Evolutionary conservation across 2,113 vertebrate species (phyloP).

Genomic region (Antechinus flavipes): DNA sequence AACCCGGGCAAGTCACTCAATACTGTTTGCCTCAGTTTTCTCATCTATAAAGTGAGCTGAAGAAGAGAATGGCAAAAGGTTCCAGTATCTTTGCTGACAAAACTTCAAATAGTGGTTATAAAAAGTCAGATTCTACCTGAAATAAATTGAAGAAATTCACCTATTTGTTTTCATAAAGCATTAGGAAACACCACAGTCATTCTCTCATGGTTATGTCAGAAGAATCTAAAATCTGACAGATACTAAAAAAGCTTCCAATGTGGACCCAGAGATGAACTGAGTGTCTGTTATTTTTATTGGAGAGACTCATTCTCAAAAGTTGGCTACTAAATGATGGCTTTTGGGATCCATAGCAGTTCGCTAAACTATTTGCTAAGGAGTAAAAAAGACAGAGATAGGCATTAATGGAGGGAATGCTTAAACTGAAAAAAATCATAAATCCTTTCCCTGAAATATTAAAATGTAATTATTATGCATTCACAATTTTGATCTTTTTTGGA

Average conservation of each 20-base stretch:
- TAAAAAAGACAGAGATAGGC: neutral
- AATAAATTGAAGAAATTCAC: neutral
- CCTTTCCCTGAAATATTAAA: neutral
- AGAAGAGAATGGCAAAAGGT: neutral
- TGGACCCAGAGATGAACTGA: neutral
- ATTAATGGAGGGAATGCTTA: neutral
- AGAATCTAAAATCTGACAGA: neutral
- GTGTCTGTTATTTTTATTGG: neutral
- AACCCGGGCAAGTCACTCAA: neutral
- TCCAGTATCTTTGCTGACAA: neutral
- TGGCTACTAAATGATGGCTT: neutral
- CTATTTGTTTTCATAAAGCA: neutral
- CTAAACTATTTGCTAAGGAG: neutral
- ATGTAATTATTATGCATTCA: slow-evolving; percentile 38
- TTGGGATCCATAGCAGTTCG: neutral
- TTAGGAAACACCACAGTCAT: neutral
- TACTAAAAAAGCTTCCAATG: neutral
- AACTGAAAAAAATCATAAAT: neutral
- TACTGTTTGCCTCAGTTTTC: neutral
- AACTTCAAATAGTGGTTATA: neutral
- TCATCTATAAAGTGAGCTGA: neutral
- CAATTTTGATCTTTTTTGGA: slow-evolving; percentile 44
- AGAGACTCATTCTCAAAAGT: neutral
- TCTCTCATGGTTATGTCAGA: neutral
- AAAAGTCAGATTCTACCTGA: neutral